phyloP scores from a whole-genome alignment of 1,140 invertebrate genomes.

The Drosophila carrolli region DNA sequence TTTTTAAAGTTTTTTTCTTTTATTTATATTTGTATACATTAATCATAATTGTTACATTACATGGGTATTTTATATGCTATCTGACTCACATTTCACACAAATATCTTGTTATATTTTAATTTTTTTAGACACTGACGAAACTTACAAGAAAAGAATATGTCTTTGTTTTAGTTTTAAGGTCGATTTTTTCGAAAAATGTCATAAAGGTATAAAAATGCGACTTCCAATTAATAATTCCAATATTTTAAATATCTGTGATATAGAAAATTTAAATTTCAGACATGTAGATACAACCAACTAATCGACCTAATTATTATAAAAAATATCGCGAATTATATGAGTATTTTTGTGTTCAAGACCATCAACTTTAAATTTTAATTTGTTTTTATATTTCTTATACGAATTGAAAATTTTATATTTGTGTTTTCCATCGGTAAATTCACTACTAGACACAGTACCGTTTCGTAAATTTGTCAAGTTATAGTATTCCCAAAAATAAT shows the following conservation, averaged over 20 bases:
- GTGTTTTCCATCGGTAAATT: neutral
- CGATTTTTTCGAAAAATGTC: neutral
- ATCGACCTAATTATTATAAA: neutral
- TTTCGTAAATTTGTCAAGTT: constrained; percentile 9
- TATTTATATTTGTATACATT: constrained; percentile 10
- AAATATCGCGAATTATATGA: neutral
- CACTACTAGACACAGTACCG: neutral
- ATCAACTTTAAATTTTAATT: neutral
- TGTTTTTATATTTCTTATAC: neutral
- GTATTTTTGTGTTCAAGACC: neutral
- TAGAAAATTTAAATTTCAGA: neutral
- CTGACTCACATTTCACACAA: constrained; percentile 14
- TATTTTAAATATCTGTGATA: neutral
- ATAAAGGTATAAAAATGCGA: neutral
- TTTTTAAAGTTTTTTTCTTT: constrained; percentile 22
- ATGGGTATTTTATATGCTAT: constrained; percentile 4
- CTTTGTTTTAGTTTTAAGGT: neutral
- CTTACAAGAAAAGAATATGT: neutral
- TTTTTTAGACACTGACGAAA: constrained; percentile 7
- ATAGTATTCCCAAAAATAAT: constrained; percentile 10
- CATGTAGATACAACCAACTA: neutral
- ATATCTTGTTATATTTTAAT: constrained; percentile 5
- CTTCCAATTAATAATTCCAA: neutral
- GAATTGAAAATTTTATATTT: neutral
- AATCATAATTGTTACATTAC: constrained; percentile 8